Percentiles rank a stretch among this genome's conserved stretches.
Evolutionary conservation across 2,113 vertebrate genomes (phyloP).

Genomic region (Cardinalis cardinalis): DNA sequence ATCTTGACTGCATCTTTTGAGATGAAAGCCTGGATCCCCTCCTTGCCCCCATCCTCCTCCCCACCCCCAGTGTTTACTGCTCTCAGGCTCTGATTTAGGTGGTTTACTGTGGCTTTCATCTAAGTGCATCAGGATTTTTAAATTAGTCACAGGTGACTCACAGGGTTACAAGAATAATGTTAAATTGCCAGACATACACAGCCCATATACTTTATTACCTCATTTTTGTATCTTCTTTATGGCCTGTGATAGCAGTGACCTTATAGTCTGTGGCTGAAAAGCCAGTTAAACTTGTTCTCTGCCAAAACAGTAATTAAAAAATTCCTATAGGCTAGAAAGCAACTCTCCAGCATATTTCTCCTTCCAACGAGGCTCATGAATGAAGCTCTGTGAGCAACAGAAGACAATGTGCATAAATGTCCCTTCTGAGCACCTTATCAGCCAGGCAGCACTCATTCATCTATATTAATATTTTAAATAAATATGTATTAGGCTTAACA

Average conservation of each 20-base stretch:
- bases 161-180: slow-evolving; percentile 59
- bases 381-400: background rate
- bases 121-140: slow-evolving; percentile 63
- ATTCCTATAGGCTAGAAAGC: slow-evolving; percentile 38
- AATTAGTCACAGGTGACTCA: slow-evolving; percentile 71
- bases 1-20: slow-evolving; percentile 37
- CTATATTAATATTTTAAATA: slow-evolving; percentile 55
- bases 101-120: slow-evolving; percentile 55
- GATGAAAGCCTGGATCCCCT: slow-evolving; percentile 35
- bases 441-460: background rate
- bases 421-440: background rate
- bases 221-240: slow-evolving; percentile 69
- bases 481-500: background rate
- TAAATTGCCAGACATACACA: slow-evolving; percentile 61
- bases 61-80: slow-evolving; percentile 40
- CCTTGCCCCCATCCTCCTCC: background rate
- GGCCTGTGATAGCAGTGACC: slow-evolving; percentile 62
- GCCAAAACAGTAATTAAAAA: slow-evolving; percentile 66
- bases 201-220: slow-evolving; percentile 64
- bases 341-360: slow-evolving; percentile 15
- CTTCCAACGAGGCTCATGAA: slow-evolving; percentile 10
- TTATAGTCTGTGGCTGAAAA: slow-evolving; percentile 50
- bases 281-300: slow-evolving; percentile 61
- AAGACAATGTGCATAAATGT: background rate
- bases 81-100: slow-evolving; percentile 43